Evolutionary conservation across 2,113 vertebrate species (phyloP), one percentile per base, ranked within the genome.

Genomic region (Corythoichthys haematopterus): DNA sequence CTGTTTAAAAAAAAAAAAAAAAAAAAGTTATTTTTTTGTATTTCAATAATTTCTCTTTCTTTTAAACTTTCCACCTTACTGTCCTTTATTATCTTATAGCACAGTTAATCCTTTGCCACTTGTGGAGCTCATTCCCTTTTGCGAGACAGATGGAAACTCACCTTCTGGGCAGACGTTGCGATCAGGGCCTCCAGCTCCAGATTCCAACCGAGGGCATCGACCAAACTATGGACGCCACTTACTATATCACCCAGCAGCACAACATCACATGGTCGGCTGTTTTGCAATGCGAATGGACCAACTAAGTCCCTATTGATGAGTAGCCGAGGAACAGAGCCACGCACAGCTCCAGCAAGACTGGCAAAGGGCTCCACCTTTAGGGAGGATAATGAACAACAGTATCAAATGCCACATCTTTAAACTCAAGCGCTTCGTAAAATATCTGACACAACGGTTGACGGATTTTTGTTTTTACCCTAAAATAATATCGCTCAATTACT

Each of bases 61-160:
- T 15, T 48, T 12, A 10, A 36, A 16, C 10, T 3, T 65, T 8
- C 72, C 20, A 76, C 55, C 0, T 1, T 4, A 16, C 5, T 1
- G 58, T 75, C 67, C 10, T 43, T 43, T 28, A 28, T 47, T 1
- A 14, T 70, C 57, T 57, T 55, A 33, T 91, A 2, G 36, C 73
- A 98, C 96, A 92, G 96, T 98, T 88, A 98, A 99, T 65, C 96
- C 96, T 1, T 62, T 99, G 86, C 98, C 97, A 15, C 89, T 99
- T 80, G 93, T 98, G 58, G 97, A 99, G 83, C 98, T 99, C 57
- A 94, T 97, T 59, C 93, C 98, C 33, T 0, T 95, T 98, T 1
- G 92, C 94, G 37, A 89, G 94, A 51, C 95, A 96, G 85, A 38
- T 5, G 12, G 1, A 6, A 14, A 58, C 78, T 45, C 83, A 94